These are phyloP conservation scores for Oophaga pumilio DNA, from an alignment of 2,113 vertebrate genomes.

Conservation along the genomic window DNA sequence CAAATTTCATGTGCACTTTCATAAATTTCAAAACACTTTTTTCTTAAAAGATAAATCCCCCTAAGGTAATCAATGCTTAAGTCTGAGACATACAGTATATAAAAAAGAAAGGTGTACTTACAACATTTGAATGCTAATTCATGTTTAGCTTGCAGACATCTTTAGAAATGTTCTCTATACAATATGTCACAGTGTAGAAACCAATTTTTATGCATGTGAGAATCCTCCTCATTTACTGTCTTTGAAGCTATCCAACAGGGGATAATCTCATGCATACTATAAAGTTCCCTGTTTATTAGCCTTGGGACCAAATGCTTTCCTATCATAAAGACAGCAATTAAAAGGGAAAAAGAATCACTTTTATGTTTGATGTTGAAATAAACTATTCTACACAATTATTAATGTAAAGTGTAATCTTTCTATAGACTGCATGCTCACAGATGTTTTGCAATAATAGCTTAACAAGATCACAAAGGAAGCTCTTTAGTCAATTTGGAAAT, in stretches of 20 bases:
- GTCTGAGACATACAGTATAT: constrained; percentile 14
- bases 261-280: constrained; percentile 53
- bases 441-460: constrained; percentile 46
- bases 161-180: constrained; percentile 40
- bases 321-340: constrained; percentile 55
- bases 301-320: constrained; percentile 47
- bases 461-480: constrained; percentile 39
- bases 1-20: constrained; percentile 1
- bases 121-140: constrained; percentile 30
- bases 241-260: constrained; percentile 53
- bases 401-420: constrained; percentile 38
- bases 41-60: constrained; percentile 20
- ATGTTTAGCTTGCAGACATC: constrained; percentile 47
- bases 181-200: constrained; percentile 48
- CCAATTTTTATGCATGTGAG: constrained; percentile 45
- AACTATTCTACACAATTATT: constrained; percentile 49
- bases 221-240: constrained; percentile 50
- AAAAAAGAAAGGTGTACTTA: constrained; percentile 31
- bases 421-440: constrained; percentile 27
- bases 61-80: constrained; percentile 8
- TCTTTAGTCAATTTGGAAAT: constrained; percentile 38
- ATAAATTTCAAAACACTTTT: constrained; percentile 12
- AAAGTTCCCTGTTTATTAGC: constrained; percentile 54
- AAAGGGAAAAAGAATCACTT: constrained; percentile 47
- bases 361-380: constrained; percentile 51